Evolutionary conservation across 2,888 invertebrate genomes (phyloP).

Genomic region (Macaria notata): DNA sequence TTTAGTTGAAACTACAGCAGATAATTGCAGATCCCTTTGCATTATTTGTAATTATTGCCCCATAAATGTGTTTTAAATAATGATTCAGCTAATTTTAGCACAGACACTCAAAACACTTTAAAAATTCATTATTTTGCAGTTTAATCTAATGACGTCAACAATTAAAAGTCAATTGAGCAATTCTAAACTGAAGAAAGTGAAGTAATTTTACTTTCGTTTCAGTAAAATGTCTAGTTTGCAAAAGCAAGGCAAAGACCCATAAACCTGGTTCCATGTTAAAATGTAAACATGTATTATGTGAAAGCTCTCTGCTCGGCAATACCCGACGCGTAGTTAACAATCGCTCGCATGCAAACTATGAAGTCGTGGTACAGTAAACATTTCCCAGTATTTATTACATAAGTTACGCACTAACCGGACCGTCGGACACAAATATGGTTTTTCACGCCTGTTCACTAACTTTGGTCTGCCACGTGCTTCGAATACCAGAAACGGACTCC

Average conservation of each 20-base stretch:
- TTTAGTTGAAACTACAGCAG: no score
- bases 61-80: no score
- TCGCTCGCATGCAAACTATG: conserved; percentile 34
- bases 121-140: no score
- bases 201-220: conserved; percentile 9
- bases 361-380: conserved; percentile 44
- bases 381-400: conserved; percentile 51
- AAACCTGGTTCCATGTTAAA: conserved; percentile 10
- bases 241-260: conserved; percentile 5
- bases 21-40: no score
- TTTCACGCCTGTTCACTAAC: conserved; percentile 58
- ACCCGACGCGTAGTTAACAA: conserved; percentile 15
- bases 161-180: background rate
- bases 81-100: no score
- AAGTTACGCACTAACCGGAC: conserved; percentile 52
- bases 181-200: background rate
- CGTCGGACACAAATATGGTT: conserved; percentile 52
- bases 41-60: no score
- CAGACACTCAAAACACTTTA: no score
- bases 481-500: conserved; percentile 62
- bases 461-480: conserved; percentile 64
- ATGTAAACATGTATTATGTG: conserved; percentile 17
- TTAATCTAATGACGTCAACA: background rate
- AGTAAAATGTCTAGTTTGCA: background rate
- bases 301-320: conserved; percentile 13